Percentiles rank a stretch among this genome's conserved stretches.
Evolutionary conservation across 2,113 vertebrate genomes (phyloP).

Genomic region (Parotia lawesii): DNA sequence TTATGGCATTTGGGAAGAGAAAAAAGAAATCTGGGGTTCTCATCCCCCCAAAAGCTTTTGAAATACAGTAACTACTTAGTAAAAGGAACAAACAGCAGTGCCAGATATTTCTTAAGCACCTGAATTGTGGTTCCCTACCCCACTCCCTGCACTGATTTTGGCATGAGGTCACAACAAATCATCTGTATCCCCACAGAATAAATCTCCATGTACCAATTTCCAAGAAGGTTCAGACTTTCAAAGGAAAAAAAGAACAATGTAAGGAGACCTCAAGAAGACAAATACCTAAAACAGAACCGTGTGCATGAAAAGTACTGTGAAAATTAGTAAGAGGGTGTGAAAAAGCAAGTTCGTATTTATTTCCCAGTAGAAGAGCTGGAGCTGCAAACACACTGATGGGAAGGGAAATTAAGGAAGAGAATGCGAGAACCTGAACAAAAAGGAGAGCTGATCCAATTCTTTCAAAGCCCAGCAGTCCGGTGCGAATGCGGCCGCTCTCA

Average conservation of each 20-base stretch:
- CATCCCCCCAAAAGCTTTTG: not conserved
- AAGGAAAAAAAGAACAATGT: not conserved
- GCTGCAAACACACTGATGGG: not conserved
- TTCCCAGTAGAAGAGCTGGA: not conserved
- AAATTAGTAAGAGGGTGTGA: not conserved
- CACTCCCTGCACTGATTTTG: not conserved
- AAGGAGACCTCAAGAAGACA: not conserved
- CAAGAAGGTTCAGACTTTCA: not conserved
- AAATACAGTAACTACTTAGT: not conserved
- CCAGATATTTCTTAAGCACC: not conserved
- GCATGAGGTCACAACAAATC: not conserved
- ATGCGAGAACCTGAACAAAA: not conserved
- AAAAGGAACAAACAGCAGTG: not conserved
- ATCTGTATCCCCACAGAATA: not conserved
- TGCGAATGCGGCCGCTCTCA: accelerated
- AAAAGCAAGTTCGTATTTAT: not conserved
- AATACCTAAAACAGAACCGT: not conserved
- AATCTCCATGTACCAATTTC: not conserved
- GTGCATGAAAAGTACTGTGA: not conserved
- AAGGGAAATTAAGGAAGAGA: not conserved
- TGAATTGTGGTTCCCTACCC: not conserved
- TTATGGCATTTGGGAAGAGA: not conserved
- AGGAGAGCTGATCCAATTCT: not conserved
- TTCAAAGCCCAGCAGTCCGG: not conserved
- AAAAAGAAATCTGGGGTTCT: not conserved